Evolutionary conservation across 2,888 invertebrate genomes (phyloP).

Genomic region (Cantharis lateralis): DNA sequence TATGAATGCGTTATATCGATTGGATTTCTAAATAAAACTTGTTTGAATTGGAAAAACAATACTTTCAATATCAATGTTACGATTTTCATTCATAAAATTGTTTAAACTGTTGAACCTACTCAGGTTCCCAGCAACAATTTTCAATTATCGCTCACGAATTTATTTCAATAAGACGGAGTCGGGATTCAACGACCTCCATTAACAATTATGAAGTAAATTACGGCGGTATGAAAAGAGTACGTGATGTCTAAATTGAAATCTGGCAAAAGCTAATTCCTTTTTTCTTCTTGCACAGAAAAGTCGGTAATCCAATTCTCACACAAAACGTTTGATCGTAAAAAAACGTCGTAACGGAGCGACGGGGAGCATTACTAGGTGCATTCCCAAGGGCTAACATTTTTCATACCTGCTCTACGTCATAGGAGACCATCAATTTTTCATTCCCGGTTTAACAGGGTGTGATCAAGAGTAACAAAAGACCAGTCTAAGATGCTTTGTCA

Average conservation of each 20-base stretch:
- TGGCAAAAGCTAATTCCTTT: slow-evolving; percentile 23
- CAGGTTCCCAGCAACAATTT: not conserved
- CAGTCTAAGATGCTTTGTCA: not conserved
- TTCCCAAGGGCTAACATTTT: slow-evolving; percentile 38
- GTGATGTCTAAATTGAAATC: slow-evolving; percentile 32
- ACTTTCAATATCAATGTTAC: not conserved
- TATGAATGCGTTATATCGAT: slow-evolving; percentile 34
- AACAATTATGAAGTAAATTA: slow-evolving; percentile 23
- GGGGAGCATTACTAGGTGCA: slow-evolving; percentile 26
- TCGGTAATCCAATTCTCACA: slow-evolving; percentile 32
- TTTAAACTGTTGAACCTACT: not conserved
- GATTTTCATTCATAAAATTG: not conserved
- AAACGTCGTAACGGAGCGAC: slow-evolving; percentile 20
- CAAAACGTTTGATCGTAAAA: slow-evolving; percentile 32
- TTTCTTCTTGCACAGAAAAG: slow-evolving; percentile 17
- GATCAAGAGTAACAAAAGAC: slow-evolving; percentile 35
- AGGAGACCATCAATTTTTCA: slow-evolving; percentile 31
- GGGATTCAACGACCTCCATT: slow-evolving; percentile 1
- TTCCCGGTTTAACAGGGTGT: slow-evolving; percentile 35
- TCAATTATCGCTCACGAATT: not conserved
- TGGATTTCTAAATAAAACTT: slow-evolving; percentile 22
- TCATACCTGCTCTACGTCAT: slow-evolving; percentile 31
- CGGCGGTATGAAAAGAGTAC: slow-evolving; percentile 23
- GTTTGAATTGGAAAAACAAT: not conserved
- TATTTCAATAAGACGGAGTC: not conserved